Conservation (phyloP, 2,888 invertebrate genomes). For the Drosophila acutilabella region DNA sequence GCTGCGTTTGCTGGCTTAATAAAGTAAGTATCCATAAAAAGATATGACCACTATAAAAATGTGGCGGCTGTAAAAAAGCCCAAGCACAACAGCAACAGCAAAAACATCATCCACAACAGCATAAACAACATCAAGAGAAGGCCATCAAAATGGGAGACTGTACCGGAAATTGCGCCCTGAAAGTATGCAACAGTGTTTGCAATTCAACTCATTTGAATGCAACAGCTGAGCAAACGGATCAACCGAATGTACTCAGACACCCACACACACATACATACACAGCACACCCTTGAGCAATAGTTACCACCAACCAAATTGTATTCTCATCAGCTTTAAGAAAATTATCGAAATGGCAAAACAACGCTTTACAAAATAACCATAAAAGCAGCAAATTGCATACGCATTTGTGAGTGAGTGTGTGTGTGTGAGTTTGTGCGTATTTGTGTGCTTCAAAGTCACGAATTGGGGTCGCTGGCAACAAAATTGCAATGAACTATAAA, state of each 20-base stretch:
- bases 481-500: conserved; percentile 77
- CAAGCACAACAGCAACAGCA: conserved; percentile 27
- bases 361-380: conserved; percentile 44
- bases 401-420: conserved; percentile 41
- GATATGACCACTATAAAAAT: conserved; percentile 70
- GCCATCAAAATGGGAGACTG: conserved; percentile 9
- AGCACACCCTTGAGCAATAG: conserved; percentile 5
- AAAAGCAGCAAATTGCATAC: conserved; percentile 50
- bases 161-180: conserved; percentile 31
- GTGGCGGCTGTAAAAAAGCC: conserved; percentile 52
- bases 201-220: conserved; percentile 50
- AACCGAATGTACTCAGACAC: conserved; percentile 14
- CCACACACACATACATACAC: background rate
- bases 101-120: conserved; percentile 5
- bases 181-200: conserved; percentile 59
- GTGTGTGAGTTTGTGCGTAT: too few species aligned
- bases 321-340: conserved; percentile 32
- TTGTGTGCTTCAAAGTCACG: conserved; percentile 18
- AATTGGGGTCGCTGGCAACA: conserved; percentile 46
- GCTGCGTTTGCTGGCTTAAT: conserved; percentile 57
- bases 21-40: conserved; percentile 71
- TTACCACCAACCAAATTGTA: background rate
- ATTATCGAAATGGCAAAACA: conserved; percentile 40
- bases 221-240: conserved; percentile 48
- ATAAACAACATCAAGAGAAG: conserved; percentile 4